These are phyloP conservation scores for Boleophthalmus pectinirostris DNA, from an alignment of 2,113 vertebrate species.

Conservation along the genomic window DNA sequence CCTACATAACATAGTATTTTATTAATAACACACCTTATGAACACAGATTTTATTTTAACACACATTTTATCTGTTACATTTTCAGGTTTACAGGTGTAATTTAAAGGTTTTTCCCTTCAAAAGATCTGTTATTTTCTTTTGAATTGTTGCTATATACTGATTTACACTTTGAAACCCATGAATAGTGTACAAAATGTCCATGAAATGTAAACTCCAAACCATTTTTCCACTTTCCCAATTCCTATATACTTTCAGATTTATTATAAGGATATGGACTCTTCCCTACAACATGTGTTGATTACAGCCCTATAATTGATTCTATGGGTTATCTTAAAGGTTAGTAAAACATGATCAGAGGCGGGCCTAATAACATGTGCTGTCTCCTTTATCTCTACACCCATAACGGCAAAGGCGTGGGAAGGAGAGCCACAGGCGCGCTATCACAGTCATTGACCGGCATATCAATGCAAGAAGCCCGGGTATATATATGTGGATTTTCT, in stretches of 20 bases:
- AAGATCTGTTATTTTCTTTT: too few species aligned
- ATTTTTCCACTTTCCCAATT: not conserved
- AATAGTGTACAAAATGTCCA: not conserved
- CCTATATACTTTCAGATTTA: not conserved
- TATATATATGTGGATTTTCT: constrained; percentile 10
- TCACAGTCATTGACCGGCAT: constrained; percentile 53
- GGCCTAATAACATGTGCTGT: constrained; percentile 29
- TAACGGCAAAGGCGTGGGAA: constrained; percentile 38
- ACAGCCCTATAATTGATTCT: constrained; percentile 14
- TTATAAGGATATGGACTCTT: not conserved
- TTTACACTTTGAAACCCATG: not conserved
- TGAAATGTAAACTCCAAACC: not conserved
- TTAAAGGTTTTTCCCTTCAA: too few species aligned
- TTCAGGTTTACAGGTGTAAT: too few species aligned
- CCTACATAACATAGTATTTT: too few species aligned
- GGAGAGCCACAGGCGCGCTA: constrained; percentile 29
- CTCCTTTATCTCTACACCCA: constrained; percentile 46
- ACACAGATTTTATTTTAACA: too few species aligned
- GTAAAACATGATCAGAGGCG: constrained; percentile 42
- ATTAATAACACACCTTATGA: too few species aligned
- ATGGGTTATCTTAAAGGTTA: constrained; percentile 35
- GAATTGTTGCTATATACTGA: not conserved
- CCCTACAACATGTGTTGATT: constrained; percentile 19
- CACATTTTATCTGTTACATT: too few species aligned
- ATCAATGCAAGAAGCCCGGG: constrained; percentile 22